Evolutionary conservation across 2,113 vertebrate genomes (phyloP), one percentile per base, ranked within the genome.

Genomic region (Emberiza fucata): DNA sequence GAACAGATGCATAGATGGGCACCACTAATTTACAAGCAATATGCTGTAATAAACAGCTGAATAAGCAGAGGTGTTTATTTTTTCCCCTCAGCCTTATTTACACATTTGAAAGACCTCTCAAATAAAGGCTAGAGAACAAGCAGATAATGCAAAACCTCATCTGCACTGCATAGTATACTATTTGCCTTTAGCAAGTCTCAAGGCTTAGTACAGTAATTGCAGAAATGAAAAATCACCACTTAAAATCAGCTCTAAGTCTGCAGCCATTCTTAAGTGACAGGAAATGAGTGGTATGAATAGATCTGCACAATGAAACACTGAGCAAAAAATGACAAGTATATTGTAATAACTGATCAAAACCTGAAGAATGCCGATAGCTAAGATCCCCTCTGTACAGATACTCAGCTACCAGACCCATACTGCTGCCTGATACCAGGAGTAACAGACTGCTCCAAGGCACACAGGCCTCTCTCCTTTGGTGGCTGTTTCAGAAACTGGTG

Each of bases 211-310:
- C 24, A 88, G 40, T 45, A 89, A 92, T 14, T 79, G 61, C 77
- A 96, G 92, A 95, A 96, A 90, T 92, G 88, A 93, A 95, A 94
- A 94, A 94, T 84, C 90, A 95, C 56, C 88, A 91, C 61, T 33
- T 70, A 71, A 86, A 78, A 81, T 68, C 53, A 93, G 44, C 40
- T 84, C 37, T 33, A 57, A 86, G 33, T 64, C 56, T 72, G 63
- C n/a, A 94, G 77, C 72, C 60, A 12, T 88, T 88, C 54, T 86
- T 88, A 51, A 92, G 37, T 35, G 45, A 76, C 5, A 90, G 44
- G 82, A 86, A 77, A 86, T 31, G 10, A 92, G 51, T 29, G 25
- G 22, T 27, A 71, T 15, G n/a, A 88, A 86, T 7, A 78, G 57
- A 75, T 42, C 65, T 88, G 57, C 5, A 5, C 40, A 57, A 81